These are phyloP conservation scores for Bombycilla garrulus DNA, from an alignment of 2,113 vertebrate genomes.

Conservation along the genomic window DNA sequence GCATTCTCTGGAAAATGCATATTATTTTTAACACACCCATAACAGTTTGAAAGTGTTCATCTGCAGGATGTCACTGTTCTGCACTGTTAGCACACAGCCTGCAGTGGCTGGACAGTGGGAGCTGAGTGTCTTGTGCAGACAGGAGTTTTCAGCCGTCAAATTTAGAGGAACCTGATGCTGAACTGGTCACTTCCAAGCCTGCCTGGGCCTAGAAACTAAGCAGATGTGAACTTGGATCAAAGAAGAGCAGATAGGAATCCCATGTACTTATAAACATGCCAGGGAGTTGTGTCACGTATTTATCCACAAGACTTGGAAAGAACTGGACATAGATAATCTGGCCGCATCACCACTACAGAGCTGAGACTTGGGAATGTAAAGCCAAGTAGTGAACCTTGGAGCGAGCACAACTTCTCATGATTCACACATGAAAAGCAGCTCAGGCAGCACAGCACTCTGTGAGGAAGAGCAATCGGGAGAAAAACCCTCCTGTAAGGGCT, in stretches of 20 bases:
- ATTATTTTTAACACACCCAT: neutral
- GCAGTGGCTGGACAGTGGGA: accelerated
- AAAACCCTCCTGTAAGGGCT: neutral
- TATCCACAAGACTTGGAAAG: neutral
- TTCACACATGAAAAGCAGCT: neutral
- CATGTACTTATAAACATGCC: neutral
- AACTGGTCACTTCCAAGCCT: neutral
- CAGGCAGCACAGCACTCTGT: accelerated
- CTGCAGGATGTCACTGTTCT: neutral
- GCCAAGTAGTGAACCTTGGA: neutral
- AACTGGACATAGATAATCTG: neutral
- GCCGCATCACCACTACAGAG: neutral
- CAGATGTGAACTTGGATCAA: neutral
- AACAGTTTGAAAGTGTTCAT: neutral
- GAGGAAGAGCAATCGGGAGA: neutral
- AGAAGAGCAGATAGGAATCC: neutral
- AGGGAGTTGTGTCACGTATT: neutral
- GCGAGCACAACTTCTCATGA: neutral
- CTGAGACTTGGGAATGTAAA: neutral
- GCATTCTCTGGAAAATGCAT: neutral
- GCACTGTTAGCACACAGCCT: neutral
- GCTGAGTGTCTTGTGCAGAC: neutral
- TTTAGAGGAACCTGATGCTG: neutral
- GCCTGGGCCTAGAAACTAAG: neutral
- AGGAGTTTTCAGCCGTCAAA: neutral